phyloP scores from a whole-genome alignment of 1,140 invertebrate genomes.

The Theocolax elegans region DNA sequence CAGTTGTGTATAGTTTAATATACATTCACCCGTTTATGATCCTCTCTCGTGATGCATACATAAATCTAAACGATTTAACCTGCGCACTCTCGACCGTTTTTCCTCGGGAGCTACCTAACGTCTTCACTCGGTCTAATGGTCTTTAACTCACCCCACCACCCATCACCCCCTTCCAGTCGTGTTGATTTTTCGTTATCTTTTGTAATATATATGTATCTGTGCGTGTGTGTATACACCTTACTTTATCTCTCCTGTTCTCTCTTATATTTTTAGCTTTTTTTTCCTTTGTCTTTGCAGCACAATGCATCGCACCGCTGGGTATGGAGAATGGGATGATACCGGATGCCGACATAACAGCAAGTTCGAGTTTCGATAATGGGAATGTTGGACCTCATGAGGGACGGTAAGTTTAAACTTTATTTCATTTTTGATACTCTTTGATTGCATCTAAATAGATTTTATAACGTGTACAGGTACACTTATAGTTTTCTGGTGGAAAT shows the following conservation, averaged over 20 bases:
- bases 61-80: no score
- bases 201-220: no score
- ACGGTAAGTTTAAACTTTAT: conserved; percentile 66
- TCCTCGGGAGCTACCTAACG: no score
- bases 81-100: no score
- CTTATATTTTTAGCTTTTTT: no score
- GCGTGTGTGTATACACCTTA: no score
- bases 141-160: no score
- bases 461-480: no score
- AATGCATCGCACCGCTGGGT: conserved; percentile 75
- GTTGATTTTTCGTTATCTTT: no score
- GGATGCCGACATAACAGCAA: conserved; percentile 77
- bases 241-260: neutral
- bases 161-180: no score
- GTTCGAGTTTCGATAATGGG: conserved; percentile 77
- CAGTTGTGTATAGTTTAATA: conserved; percentile 47
- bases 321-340: conserved; percentile 79
- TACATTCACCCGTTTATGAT: conserved; percentile 61
- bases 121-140: no score
- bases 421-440: neutral
- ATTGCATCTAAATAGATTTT: neutral
- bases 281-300: conserved; percentile 67
- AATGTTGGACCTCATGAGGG: conserved; percentile 79
- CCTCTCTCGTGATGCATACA: conserved; percentile 48
- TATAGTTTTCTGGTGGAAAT: no score